Base-by-base conservation (phyloP, 2,797 vertebrate species). In the Melanotaenia trifasciata region DNA sequence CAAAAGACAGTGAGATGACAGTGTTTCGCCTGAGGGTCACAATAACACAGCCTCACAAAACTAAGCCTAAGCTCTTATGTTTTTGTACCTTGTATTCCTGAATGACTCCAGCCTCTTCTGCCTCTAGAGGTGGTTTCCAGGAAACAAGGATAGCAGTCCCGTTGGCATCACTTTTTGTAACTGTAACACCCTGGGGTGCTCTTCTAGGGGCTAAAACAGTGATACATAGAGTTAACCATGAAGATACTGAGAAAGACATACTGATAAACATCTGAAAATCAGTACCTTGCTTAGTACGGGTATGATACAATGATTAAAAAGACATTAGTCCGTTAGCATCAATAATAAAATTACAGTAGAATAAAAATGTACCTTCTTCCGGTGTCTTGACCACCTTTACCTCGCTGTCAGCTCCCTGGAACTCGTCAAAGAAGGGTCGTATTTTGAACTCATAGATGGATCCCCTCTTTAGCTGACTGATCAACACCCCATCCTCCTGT, bases 381-480 rank as follows among this genome's bases (percentile, higher is more conserved):
- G 97, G 84, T 1, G 98, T 99, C 92, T 95, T 96, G 76, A 96
- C 96, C 90, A 97, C 96, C 88, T 97, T 98, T 76, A 98, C 95
- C 90, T 99, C 98, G 1, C 98, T 99, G 85, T 99, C 98, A 18
- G 97, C 95, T 84, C 98, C 98, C 92, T 99, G 98, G 94, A 99
- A 99, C 89, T 99, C 98, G 66, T 99, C 97, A 90, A 99, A 99
- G 90, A 98, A 99, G 24, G 98, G 98, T 0, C 98, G 95, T 71
- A 97, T 96, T 92, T 99, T 99, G 92, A 99, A 97, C 94, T 99
- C 96, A 0, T 99, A 99, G 89, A 96, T 97, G 82, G 96, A 95
- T n/a, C 97, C 97, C 85, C 95, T 98, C 90, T 91, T 97, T 73
- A 99, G 96, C 83, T 97, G 96, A 0, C 96, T 85, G 80, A 99